Base-by-base conservation (phyloP, 92 coral and sea anemone genomes). In the Hydrozoanthus gracilis region DNA sequence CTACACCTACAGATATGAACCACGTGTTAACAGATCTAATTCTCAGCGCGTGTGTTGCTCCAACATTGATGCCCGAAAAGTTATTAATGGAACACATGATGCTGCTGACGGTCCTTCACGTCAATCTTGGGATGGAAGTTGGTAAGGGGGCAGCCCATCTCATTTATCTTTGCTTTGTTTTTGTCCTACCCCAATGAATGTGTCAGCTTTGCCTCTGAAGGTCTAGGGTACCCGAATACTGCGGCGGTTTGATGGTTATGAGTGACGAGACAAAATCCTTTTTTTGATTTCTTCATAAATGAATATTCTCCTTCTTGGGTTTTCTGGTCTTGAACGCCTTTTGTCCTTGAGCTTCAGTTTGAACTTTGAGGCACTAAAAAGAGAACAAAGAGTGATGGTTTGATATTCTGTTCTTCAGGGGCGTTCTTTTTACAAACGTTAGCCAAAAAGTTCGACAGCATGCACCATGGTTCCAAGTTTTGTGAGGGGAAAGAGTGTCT, bases 31-130 rank as follows among this genome's bases (percentile, higher is more conserved):
- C 95, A 44, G 92, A 92, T 39, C 92, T 95, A 47, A 86, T 95
- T 20, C 87, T 91, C 86, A 91, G 77, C 71, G 92, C 98, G 8
- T 96, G 99, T 90, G 88, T 96, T 18, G 86, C 99, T 11, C 48
- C 91, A 47, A 90, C 98, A 20, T 68, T 92, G 78, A 95, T 95
- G 99, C 95, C 99, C 54, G 91, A 94, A 48, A 95, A 95, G 86
- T 92, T 96, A 8, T 73, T 96, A 18, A 95, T 95, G 95, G 98
- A 96, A 73, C 99, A 96, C 75, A 77, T 92, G 47, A 93, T 96
- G 94, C 79, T 95, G 20, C 56, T 96, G 48, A 90, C 95, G 18
- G 91, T 95, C 45, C 93, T 96, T 15, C 88, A 95, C 77, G 91
- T 86, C 51, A 94, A 88, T 62, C 78, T 96, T 89, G 99, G 99